Evolutionary conservation across 1,140 invertebrate genomes (phyloP), one percentile per base, ranked within the genome.

Genomic region (Cardiocondyla obscurior): DNA sequence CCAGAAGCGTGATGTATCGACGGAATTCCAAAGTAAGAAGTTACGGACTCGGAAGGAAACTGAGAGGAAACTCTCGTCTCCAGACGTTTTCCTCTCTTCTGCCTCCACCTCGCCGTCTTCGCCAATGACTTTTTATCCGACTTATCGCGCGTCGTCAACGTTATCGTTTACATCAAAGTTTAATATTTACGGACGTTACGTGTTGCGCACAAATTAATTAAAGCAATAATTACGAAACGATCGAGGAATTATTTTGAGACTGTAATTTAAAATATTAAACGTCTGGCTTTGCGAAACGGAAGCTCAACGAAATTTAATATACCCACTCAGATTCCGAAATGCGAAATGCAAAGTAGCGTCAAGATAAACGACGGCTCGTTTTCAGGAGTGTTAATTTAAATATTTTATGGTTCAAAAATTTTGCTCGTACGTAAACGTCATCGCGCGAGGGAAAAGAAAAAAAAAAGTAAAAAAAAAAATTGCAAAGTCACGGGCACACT

Each of bases 1-100:
- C 87, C 90, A 92, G 90, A 92, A 90, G 91, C 91, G 92, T 92
- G 92, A 93, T 92, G 92, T 92, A 93, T 93, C 92, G 92, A 92
- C 91, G 88, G 91, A 91, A 93, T 92, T 92, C 88, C 89, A 88
- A 93, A 92, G 90, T 91, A 90, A 90, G 89, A 91, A 92, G 87
- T 89, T 90, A 90, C 83, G 81, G 72, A 84, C 82, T 90, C 85
- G 10, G 72, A 88, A 81, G 10, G 72, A 88, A 81, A 77, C 85
- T 69, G 83, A 88, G 77, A 83, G 70, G 46, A 87, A 87, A 88
- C 83, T 87, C 86, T 84, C 81, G 70, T 85, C 83, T 84, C 39
- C 28, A 49, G 72, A 76, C 74, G 30, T 87, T 90, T 86, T 85
- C 88, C 85, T 86, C 85, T 89, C 88, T 90, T 86, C 88, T 82